Percentiles rank a stretch among this genome's conserved stretches.
Evolutionary conservation across 2,888 invertebrate genomes (phyloP).

Genomic region (Liopterus haemorrhoidalis): DNA sequence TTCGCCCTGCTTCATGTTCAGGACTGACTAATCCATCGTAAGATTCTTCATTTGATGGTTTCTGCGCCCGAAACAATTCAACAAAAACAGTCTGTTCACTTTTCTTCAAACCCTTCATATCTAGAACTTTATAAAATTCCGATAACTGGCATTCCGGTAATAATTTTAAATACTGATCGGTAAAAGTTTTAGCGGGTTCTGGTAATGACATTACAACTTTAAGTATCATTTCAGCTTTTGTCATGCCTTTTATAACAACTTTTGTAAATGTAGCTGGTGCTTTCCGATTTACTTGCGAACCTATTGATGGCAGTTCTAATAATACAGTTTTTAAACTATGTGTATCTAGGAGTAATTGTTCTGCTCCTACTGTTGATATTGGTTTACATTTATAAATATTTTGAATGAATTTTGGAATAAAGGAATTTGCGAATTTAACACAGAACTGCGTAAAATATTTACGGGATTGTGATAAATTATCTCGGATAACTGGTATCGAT

Average conservation of each 20-base stretch:
- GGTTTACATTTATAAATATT: conserved; percentile 88
- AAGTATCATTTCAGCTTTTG: conserved; percentile 96
- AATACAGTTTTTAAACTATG: conserved; percentile 91
- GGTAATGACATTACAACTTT: conserved; percentile 95
- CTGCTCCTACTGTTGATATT: conserved; percentile 84
- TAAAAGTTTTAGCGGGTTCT: conserved; percentile 73
- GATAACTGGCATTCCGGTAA: conserved; percentile 81
- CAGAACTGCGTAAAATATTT: conserved; percentile 99
- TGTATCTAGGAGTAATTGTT: conserved; percentile 88
- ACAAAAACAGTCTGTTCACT: conserved; percentile 53
- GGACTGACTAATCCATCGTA: conserved; percentile 37
- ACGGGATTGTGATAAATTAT: conserved; percentile 81
- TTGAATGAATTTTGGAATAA: conserved; percentile 91
- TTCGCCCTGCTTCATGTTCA: conserved; percentile 49
- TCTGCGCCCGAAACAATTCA: conserved; percentile 52
- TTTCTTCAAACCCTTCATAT: conserved; percentile 79
- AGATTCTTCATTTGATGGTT: conserved; percentile 20
- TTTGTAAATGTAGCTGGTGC: conserved; percentile 84
- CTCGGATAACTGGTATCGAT: conserved; percentile 81
- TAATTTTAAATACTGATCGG: conserved; percentile 83
- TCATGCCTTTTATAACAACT: conserved; percentile 76
- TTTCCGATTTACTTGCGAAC: conserved; percentile 79
- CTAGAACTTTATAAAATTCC: conserved; percentile 91
- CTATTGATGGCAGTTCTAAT: conserved; percentile 88
- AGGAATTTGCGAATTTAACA: conserved; percentile 89